Evolutionary conservation across 2,888 invertebrate species (phyloP).

Genomic region (Ophion obscuratus): DNA sequence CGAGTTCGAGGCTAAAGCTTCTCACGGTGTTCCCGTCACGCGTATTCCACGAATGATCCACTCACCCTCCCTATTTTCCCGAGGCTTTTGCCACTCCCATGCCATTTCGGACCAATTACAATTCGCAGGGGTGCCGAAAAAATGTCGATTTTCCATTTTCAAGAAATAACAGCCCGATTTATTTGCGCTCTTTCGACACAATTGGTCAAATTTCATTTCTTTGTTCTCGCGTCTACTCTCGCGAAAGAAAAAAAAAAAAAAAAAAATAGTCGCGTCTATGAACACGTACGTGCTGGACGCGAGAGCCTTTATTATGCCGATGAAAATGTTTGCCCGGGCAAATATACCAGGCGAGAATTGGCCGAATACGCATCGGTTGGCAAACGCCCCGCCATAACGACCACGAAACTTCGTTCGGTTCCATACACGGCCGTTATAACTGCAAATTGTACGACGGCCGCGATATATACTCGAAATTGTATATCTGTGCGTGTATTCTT

Average conservation of each 20-base stretch:
- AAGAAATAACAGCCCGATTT: neutral
- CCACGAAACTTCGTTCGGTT: constrained; percentile 59
- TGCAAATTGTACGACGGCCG: constrained; percentile 62
- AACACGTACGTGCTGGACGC: neutral
- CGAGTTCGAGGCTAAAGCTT: constrained; percentile 44
- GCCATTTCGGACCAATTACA: constrained; percentile 53
- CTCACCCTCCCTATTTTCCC: constrained; percentile 34
- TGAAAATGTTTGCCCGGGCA: constrained; percentile 9
- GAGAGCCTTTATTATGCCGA: neutral
- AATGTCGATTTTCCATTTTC: neutral
- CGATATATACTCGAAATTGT: neutral
- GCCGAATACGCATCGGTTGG: constrained; percentile 61
- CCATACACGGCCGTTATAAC: constrained; percentile 45
- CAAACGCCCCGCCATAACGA: constrained; percentile 63
- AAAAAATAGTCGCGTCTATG: too few species aligned
- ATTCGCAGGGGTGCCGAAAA: constrained; percentile 6
- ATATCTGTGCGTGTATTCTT: neutral
- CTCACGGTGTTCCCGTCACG: constrained; percentile 20
- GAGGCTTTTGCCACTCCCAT: constrained; percentile 54
- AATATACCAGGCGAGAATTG: constrained; percentile 40
- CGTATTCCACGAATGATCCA: constrained; percentile 45
- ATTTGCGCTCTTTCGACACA: neutral
- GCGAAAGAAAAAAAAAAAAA: too few species aligned
- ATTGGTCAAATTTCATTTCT: too few species aligned
- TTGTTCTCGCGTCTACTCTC: too few species aligned